A percentile compares a stretch with the other conserved stretches of the same genome.
Conservation (phyloP, 2,888 invertebrate species). For the Ashinkailepas kermadecensis region DNA sequence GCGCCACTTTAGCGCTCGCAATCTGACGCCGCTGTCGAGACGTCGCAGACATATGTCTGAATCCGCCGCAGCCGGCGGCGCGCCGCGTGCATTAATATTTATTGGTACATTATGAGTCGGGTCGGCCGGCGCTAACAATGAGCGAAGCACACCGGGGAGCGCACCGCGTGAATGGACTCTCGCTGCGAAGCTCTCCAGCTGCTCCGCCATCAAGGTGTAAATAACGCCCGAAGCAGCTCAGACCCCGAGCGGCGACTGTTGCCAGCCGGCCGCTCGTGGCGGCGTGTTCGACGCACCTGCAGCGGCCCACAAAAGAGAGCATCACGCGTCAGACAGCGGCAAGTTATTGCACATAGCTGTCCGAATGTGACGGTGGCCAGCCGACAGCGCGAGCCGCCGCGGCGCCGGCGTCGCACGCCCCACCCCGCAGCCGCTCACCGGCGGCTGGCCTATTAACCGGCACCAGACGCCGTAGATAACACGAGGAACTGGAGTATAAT, state of each 20-base stretch:
- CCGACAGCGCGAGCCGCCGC: neutral
- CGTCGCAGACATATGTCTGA: neutral
- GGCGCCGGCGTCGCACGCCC: neutral
- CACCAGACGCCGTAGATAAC: neutral
- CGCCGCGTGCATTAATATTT: neutral
- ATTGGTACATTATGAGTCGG: no score
- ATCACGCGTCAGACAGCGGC: neutral
- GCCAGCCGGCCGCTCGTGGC: neutral
- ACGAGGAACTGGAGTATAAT: neutral
- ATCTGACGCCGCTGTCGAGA: neutral
- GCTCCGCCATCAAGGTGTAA: no score
- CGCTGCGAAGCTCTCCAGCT: no score
- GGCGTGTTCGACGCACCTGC: neutral
- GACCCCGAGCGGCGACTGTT: neutral
- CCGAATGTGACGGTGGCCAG: neutral
- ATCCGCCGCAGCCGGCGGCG: neutral
- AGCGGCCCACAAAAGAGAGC: neutral
- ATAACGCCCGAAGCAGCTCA: no score
- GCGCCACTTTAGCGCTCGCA: neutral
- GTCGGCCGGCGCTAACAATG: no score
- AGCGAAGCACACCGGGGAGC: neutral
- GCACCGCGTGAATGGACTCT: no score
- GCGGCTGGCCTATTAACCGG: neutral
- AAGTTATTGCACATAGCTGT: neutral
- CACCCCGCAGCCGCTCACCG: neutral